Evolutionary conservation across 2,888 invertebrate species (phyloP).

Genomic region (Tenthredo scrophulariae): DNA sequence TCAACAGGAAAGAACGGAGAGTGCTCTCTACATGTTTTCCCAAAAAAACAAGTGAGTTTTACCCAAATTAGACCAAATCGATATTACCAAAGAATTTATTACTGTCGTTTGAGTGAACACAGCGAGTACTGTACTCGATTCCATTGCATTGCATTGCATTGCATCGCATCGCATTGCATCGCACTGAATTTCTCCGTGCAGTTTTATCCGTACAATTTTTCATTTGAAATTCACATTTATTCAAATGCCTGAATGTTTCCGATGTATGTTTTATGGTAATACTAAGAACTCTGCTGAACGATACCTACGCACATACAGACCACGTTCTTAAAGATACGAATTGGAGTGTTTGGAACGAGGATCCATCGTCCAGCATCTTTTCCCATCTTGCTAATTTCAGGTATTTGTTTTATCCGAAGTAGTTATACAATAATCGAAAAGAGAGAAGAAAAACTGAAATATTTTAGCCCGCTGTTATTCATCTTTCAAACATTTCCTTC

Average conservation of each 20-base stretch:
- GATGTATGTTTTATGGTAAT: background rate
- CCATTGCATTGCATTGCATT: background rate
- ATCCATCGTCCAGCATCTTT: conserved; percentile 67
- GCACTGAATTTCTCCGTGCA: background rate
- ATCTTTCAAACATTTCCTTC: background rate
- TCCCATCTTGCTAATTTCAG: conserved; percentile 73
- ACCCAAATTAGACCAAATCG: background rate
- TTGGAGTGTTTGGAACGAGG: conserved; percentile 63
- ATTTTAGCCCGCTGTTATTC: conserved; percentile 69
- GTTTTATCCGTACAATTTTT: background rate
- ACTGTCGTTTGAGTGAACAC: background rate
- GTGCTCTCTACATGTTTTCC: conserved; percentile 71
- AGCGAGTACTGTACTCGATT: background rate
- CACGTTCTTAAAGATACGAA: conserved; percentile 67
- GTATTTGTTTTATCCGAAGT: conserved; percentile 68
- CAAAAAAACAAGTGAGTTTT: conserved; percentile 64
- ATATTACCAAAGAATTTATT: background rate
- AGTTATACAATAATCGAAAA: conserved; percentile 1
- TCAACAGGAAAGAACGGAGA: conserved; percentile 78
- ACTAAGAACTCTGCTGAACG: conserved; percentile 71
- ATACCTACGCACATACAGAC: conserved; percentile 75
- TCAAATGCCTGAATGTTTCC: background rate
- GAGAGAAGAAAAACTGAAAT: too few species aligned
- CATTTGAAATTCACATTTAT: conserved; percentile 21
- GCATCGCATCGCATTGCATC: background rate